These are phyloP conservation scores for Aphelocoma californica DNA, from an alignment of 2,797 vertebrate genomes.

Conservation along the genomic window DNA sequence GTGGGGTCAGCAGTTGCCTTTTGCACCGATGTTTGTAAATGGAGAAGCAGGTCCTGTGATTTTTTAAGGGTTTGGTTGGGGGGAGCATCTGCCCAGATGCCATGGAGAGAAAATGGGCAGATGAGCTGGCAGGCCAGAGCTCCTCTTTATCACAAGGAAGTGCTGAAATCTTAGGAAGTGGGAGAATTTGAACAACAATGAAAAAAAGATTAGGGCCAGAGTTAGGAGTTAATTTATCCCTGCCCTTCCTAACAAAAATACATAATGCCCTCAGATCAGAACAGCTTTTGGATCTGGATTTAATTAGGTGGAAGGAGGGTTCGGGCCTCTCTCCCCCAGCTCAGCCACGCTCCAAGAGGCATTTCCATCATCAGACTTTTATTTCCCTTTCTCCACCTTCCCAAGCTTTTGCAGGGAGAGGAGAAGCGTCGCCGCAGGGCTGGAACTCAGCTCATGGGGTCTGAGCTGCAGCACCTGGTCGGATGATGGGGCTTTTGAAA, in stretches of 20 bases:
- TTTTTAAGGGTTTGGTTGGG: neutral
- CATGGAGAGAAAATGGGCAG: neutral
- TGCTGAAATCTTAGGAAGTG: neutral
- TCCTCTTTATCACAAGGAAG: neutral
- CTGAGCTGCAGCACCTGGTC: neutral
- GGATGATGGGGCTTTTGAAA: neutral
- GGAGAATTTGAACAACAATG: neutral
- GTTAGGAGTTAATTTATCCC: neutral
- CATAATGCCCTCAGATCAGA: neutral
- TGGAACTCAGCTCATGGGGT: accelerated
- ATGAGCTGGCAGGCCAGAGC: neutral
- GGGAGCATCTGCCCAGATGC: neutral
- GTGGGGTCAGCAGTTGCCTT: neutral
- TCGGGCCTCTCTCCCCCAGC: neutral
- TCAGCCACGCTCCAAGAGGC: neutral
- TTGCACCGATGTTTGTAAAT: neutral
- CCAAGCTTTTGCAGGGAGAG: neutral
- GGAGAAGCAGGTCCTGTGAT: neutral
- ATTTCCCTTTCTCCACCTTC: neutral
- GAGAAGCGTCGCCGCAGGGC: neutral
- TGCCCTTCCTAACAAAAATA: slow-evolving; percentile 5
- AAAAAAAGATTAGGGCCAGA: neutral
- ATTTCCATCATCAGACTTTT: neutral
- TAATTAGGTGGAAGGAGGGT: neutral
- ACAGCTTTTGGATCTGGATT: neutral